phyloP scores from a whole-genome alignment of 2,888 invertebrate species.

The Therioaphis trifolii region DNA sequence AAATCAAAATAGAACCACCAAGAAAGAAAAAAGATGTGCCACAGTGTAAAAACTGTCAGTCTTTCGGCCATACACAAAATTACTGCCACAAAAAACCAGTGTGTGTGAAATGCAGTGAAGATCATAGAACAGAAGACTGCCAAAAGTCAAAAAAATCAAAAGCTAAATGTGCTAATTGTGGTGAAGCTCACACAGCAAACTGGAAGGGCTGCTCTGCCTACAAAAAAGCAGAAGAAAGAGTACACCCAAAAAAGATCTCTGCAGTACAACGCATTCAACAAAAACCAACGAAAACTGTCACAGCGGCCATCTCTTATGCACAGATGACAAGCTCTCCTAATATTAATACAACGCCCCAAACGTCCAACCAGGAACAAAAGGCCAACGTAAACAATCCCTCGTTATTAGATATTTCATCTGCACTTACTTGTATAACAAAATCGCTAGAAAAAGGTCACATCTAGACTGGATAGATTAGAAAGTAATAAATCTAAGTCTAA shows the following conservation, averaged over 20 bases:
- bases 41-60: conserved; percentile 26
- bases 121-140: not conserved
- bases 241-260: conserved; percentile 7
- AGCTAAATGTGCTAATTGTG: conserved; percentile 28
- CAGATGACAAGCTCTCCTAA: not conserved
- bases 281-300: not conserved
- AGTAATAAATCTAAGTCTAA: conserved; percentile 11
- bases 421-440: not conserved
- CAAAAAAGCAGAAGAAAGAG: conserved; percentile 13
- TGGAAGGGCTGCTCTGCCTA: conserved; percentile 21
- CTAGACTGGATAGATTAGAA: not conserved
- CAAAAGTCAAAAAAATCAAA: not conserved
- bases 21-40: conserved; percentile 6
- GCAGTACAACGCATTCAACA: conserved; percentile 3
- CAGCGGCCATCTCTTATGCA: not conserved
- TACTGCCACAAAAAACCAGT: conserved; percentile 3
- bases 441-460: not conserved
- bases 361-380: not conserved
- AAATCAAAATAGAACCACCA: conserved; percentile 19
- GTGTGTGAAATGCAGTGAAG: conserved; percentile 30
- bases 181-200: conserved; percentile 15
- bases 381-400: not conserved
- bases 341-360: not conserved
- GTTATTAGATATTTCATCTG: not conserved
- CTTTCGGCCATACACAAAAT: conserved; percentile 20